Percentiles rank a stretch among this genome's conserved stretches.
phyloP scores from a whole-genome alignment of 2,797 vertebrate species.

The Sphaeramia orbicularis region DNA sequence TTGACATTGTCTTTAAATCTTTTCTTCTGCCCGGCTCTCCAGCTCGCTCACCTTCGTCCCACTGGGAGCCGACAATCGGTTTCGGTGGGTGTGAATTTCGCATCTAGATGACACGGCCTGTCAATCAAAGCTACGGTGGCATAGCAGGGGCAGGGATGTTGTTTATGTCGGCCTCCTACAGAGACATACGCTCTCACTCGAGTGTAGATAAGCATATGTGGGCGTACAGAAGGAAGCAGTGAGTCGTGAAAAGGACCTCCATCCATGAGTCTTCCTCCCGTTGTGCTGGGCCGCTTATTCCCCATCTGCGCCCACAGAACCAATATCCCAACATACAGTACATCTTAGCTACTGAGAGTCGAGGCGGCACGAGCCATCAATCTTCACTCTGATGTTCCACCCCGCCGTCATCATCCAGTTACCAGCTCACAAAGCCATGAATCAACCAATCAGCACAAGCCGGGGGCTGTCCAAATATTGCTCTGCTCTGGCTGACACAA shows the following conservation, averaged over 20 bases:
- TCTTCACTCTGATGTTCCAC: constrained; percentile 49
- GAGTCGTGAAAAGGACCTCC: not conserved
- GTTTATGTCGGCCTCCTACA: constrained; percentile 22
- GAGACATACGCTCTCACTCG: constrained; percentile 1
- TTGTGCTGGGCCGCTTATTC: constrained; percentile 4
- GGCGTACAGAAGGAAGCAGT: constrained; percentile 15
- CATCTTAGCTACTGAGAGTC: constrained; percentile 36
- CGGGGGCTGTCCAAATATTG: constrained; percentile 60
- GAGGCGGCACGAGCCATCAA: constrained; percentile 55
- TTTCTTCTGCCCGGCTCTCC: constrained; percentile 12
- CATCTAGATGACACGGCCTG: constrained; percentile 15
- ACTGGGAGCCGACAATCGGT: constrained; percentile 15
- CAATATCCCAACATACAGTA: constrained; percentile 25
- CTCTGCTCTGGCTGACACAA: constrained; percentile 25
- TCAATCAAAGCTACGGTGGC: constrained; percentile 36
- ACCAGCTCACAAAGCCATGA: constrained; percentile 62
- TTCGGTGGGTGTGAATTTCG: constrained; percentile 5
- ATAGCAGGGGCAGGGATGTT: not conserved
- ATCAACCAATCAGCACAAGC: constrained; percentile 73
- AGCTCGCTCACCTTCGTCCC: not conserved
- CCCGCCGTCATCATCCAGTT: constrained; percentile 70
- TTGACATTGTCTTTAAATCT: constrained; percentile 6
- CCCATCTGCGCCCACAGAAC: constrained; percentile 5
- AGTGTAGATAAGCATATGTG: constrained; percentile 2
- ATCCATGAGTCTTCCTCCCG: not conserved